A percentile compares a stretch with the other conserved stretches of the same genome.
Conservation (phyloP, 2,797 vertebrate species). For the Amniataba percoides region DNA sequence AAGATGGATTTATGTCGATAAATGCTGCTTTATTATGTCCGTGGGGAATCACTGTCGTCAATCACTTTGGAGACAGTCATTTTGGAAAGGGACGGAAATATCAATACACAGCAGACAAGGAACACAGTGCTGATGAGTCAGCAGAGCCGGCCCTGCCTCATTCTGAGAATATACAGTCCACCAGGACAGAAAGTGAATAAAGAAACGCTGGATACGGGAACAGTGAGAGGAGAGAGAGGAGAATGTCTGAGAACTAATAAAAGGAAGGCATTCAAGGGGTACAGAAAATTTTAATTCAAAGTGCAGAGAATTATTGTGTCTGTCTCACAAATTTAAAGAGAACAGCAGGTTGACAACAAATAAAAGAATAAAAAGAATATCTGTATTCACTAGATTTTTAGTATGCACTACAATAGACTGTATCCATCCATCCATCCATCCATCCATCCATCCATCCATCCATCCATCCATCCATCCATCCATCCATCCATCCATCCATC, state of each 20-base stretch:
- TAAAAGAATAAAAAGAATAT: neutral
- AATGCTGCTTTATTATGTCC: conserved; percentile 30
- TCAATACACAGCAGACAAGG: conserved; percentile 29
- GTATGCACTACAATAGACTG: neutral
- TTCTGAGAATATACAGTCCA: conserved; percentile 11
- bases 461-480: too few species aligned
- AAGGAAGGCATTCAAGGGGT: neutral
- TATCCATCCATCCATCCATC: too few species aligned
- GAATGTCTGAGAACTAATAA: neutral
- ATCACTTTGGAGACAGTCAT: conserved; percentile 31
- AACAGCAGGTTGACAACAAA: neutral
- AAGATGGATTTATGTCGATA: conserved; percentile 56
- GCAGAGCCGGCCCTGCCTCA: neutral
- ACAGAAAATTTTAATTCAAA: neutral
- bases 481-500: too few species aligned
- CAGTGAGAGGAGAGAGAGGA: neutral
- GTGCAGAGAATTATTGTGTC: neutral
- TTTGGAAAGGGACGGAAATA: conserved; percentile 31
- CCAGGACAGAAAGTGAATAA: neutral
- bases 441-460: too few species aligned
- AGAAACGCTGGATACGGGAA: neutral
- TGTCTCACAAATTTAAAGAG: neutral
- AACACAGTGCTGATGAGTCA: conserved; percentile 26
- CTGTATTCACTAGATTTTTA: neutral
- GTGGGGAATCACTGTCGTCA: conserved; percentile 20